A percentile compares a stretch with the other conserved stretches of the same genome.
Conservation (phyloP, 2,797 vertebrate species). For the Cuculus canorus region DNA sequence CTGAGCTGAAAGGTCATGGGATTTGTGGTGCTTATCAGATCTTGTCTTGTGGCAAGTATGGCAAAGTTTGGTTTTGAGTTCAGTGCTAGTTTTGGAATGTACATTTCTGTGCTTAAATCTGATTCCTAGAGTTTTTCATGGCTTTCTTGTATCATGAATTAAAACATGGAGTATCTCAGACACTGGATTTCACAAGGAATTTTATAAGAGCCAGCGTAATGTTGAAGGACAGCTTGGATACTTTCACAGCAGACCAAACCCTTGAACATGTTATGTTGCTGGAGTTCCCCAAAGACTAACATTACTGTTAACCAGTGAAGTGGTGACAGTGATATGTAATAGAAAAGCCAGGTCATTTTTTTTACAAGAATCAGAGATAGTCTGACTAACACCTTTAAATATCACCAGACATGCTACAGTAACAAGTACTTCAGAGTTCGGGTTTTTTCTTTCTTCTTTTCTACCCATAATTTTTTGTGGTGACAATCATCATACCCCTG, state of each 20-base stretch:
- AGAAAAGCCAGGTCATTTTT: neutral
- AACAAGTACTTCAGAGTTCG: neutral
- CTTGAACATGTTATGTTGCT: neutral
- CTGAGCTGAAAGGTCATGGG: neutral
- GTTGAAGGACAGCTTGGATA: neutral
- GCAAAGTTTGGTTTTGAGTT: neutral
- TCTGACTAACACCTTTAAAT: neutral
- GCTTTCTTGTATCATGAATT: neutral
- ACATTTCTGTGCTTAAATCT: neutral
- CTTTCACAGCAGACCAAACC: neutral
- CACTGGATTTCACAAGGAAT: neutral
- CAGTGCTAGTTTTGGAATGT: neutral
- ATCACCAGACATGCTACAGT: neutral
- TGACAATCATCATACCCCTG: neutral
- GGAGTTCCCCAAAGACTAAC: neutral
- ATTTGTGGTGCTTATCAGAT: neutral
- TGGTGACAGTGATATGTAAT: rapidly evolving
- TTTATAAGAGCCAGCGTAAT: neutral
- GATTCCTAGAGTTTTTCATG: neutral
- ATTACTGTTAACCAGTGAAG: neutral
- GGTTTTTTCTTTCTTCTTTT: too few relatives aligned
- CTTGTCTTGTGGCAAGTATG: neutral
- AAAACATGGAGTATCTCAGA: neutral
- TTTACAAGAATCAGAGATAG: neutral
- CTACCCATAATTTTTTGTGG: neutral